Conservation (phyloP, 2,797 vertebrate species). For the Brotogeris chrysoptera region DNA sequence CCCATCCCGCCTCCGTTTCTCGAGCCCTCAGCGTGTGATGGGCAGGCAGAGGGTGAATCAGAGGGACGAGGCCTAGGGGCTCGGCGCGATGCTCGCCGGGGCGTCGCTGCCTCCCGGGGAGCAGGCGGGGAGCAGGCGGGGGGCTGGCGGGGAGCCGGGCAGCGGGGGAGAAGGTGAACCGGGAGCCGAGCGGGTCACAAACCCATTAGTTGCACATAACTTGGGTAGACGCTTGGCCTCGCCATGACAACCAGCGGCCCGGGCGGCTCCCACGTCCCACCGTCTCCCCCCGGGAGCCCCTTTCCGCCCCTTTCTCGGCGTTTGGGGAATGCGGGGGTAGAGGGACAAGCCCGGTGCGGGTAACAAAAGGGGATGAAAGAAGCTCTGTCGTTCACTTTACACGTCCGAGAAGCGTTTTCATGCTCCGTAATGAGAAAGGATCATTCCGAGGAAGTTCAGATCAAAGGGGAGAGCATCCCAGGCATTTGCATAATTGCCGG, state of each 20-base stretch:
- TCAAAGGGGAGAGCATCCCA: slow-evolving; percentile 25
- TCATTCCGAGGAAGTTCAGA: slow-evolving; percentile 47
- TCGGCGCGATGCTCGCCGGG: not conserved
- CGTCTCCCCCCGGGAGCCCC: not conserved
- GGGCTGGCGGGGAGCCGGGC: slow-evolving; percentile 19
- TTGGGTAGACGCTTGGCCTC: slow-evolving; percentile 55
- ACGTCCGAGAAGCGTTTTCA: slow-evolving; percentile 35
- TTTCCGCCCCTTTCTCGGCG: not conserved
- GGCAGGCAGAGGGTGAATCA: not conserved
- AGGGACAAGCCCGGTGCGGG: not conserved
- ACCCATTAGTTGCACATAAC: slow-evolving; percentile 48
- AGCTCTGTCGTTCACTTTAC: slow-evolving; percentile 11
- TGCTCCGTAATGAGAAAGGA: slow-evolving; percentile 13
- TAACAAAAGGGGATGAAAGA: slow-evolving; percentile 40
- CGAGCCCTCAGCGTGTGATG: not conserved
- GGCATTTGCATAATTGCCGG: not conserved
- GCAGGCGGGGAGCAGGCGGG: not conserved
- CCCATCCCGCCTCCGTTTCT: not conserved
- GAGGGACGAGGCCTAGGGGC: not conserved
- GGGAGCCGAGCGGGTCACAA: slow-evolving; percentile 12
- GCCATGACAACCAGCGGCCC: slow-evolving; percentile 66
- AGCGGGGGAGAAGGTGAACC: slow-evolving; percentile 5
- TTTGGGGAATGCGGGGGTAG: not conserved
- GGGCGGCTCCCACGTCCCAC: slow-evolving; percentile 23
- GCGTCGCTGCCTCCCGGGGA: not conserved